Evolutionary conservation across 2,888 invertebrate species (phyloP), one percentile per base, ranked within the genome.

Genomic region (Agrochola lychnidis): DNA sequence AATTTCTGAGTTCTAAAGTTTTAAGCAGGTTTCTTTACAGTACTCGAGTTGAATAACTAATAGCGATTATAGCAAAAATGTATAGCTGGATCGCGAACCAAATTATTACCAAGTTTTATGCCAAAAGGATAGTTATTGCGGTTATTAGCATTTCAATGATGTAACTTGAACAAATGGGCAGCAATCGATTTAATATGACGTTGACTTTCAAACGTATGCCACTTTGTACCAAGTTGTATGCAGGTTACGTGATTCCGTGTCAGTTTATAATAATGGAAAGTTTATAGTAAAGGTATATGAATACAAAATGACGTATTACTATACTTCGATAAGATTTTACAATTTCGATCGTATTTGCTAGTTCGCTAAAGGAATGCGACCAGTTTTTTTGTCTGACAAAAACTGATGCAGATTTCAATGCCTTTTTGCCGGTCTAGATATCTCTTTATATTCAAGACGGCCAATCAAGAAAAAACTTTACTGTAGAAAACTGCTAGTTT

Each of bases 211-310:
- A 86, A 78, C 71, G 69, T 74, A 86, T 83, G 79, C 69, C 71
- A 83, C n/a, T 83, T 63, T 30, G 67, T 64, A 59, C 56, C 73
- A 70, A 56, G 83, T 53, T 59, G 51, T 69, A 63, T 78, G 84
- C 79, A 78, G 59, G 62, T 84, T 79, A 84, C 76, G 83, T 74
- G 81, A 87, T 84, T 74, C 73, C 87, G 78, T 88, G 86, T 82
- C 87, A 76, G 74, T 72, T 68, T 74, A 77, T 70, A 81, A 88
- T 86, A 76, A 84, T 76, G 74, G 81, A 69, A 74, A 76, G 70
- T 79, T 79, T 81, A 84, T 81, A 73, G 64, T 76, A 61, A 30
- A 79, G 75, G 36, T 36, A 73, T 76, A 88, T 79, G 78, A 84
- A 86, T 88, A 84, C 72, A 67, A 64, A 87, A 76, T 76, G 25